Percentiles rank a stretch among this genome's conserved stretches.
These are phyloP conservation scores for Mus pahari DNA, from an alignment of 2,113 vertebrate genomes.

Conservation along the genomic window DNA sequence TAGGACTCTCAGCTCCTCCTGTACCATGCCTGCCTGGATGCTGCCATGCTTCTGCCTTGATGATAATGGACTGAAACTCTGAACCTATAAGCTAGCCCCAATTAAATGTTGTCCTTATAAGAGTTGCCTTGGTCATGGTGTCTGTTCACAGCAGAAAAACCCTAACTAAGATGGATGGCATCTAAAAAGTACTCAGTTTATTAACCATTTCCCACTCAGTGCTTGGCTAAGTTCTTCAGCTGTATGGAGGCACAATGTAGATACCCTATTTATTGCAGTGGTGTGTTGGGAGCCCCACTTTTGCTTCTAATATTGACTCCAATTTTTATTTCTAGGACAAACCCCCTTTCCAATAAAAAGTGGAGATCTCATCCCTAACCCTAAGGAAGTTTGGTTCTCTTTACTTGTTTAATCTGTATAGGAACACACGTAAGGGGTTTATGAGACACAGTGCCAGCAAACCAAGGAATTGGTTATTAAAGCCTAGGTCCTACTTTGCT, in stretches of 20 bases:
- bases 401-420: neutral
- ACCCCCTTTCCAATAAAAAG: neutral
- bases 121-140: too few species aligned
- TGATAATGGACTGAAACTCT: too few species aligned
- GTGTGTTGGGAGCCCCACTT: neutral
- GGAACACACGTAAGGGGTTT: neutral
- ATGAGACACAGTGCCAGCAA: neutral
- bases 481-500: neutral
- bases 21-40: too few species aligned
- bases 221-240: neutral
- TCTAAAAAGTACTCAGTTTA: neutral
- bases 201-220: neutral
- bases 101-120: too few species aligned
- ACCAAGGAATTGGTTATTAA: neutral
- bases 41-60: too few species aligned
- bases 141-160: too few species aligned
- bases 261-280: neutral
- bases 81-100: too few species aligned
- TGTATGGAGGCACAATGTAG: neutral
- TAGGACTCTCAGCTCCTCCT: too few species aligned
- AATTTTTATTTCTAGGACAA: constrained; percentile 31
- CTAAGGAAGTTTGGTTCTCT: neutral
- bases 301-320: neutral
- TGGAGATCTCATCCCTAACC: neutral
- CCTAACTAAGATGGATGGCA: neutral